Evolutionary conservation across 2,113 vertebrate genomes (phyloP).

Genomic region (Stegostoma tigrinum): DNA sequence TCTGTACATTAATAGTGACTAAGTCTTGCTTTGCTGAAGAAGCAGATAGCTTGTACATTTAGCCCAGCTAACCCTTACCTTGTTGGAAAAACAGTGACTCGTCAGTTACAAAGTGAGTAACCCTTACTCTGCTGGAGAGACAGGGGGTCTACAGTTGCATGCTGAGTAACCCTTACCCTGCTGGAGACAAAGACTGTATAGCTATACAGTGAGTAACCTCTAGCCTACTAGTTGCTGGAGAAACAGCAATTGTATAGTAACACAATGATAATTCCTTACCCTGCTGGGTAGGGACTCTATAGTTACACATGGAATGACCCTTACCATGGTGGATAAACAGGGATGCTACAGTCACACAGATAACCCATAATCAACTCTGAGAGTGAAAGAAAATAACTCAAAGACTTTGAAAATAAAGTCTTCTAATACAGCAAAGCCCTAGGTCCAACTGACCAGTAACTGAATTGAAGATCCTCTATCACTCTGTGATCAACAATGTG

Average conservation of each 20-base stretch:
- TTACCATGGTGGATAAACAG: no score
- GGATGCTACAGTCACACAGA: no score
- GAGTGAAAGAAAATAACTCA: no score
- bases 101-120: background rate
- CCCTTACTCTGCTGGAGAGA: background rate
- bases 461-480: no score
- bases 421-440: no score
- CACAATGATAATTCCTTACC: background rate
- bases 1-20: slow-evolving; percentile 1
- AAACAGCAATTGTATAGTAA: background rate
- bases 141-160: background rate
- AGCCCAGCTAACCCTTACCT: background rate
- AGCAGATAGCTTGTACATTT: background rate
- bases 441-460: no score
- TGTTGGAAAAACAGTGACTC: background rate
- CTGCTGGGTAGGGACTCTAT: background rate
- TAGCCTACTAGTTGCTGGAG: background rate
- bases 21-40: background rate
- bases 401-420: no score
- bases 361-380: no score
- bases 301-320: background rate
- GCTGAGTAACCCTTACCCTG: background rate
- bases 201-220: background rate
- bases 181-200: background rate
- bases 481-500: no score